Evolutionary conservation across 2,113 vertebrate species (phyloP).

Genomic region (Nematolebias whitei): DNA sequence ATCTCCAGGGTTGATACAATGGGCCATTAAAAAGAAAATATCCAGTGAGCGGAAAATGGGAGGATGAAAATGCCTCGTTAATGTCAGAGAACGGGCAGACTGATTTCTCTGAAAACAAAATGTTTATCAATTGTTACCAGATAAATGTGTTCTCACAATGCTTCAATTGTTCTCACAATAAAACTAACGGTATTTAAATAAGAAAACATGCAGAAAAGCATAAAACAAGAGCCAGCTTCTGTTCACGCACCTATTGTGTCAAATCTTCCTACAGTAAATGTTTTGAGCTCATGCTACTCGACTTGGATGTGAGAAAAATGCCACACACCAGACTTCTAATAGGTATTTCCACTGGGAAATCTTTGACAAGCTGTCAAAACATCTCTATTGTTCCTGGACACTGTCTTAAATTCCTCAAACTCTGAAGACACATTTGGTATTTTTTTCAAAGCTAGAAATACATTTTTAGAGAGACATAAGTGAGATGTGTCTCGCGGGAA

Average conservation of each 20-base stretch:
- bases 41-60: too few species aligned
- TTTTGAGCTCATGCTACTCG: constrained; percentile 21
- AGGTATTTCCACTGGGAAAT: constrained; percentile 53
- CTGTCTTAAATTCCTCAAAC: constrained; percentile 37
- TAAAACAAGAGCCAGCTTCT: too few species aligned
- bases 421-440: constrained; percentile 15
- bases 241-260: background rate
- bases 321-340: constrained; percentile 55
- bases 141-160: too few species aligned
- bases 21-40: background rate
- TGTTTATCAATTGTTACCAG: too few species aligned
- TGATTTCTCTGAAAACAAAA: too few species aligned
- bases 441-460: constrained; percentile 32
- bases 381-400: constrained; percentile 51
- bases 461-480: constrained; percentile 25
- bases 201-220: too few species aligned
- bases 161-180: too few species aligned
- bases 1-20: too few species aligned
- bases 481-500: constrained; percentile 6
- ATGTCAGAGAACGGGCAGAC: too few species aligned
- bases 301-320: constrained; percentile 43
- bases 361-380: constrained; percentile 67
- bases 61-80: too few species aligned
- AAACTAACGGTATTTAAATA: too few species aligned
- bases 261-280: constrained; percentile 15